These are phyloP conservation scores for Hydrochoerus hydrochaeris DNA, from an alignment of 2,113 vertebrate genomes.

Conservation along the genomic window DNA sequence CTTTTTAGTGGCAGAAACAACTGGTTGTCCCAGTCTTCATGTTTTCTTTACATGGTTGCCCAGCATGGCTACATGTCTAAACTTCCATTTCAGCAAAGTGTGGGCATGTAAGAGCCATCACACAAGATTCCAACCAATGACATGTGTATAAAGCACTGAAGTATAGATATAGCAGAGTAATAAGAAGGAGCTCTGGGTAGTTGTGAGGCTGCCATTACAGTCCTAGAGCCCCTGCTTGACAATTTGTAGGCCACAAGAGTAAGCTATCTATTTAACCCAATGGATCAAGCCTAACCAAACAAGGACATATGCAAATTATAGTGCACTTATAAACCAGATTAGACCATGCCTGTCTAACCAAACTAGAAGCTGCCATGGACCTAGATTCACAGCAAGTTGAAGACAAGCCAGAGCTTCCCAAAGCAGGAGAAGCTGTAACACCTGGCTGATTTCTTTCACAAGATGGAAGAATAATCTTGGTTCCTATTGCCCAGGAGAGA, in stretches of 20 bases:
- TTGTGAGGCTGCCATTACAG: background rate
- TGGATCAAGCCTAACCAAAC: background rate
- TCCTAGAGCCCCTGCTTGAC: background rate
- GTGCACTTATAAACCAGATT: background rate
- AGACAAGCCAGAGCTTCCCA: background rate
- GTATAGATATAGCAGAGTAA: background rate
- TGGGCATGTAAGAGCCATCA: background rate
- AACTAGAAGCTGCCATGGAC: background rate
- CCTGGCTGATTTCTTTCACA: conserved; percentile 5
- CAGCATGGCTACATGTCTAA: background rate
- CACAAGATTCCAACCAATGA: background rate
- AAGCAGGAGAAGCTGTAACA: background rate
- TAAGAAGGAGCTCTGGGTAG: background rate
- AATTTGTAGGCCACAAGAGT: background rate
- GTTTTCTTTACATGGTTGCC: background rate
- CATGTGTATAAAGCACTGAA: background rate
- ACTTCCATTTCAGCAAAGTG: background rate
- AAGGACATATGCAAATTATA: background rate
- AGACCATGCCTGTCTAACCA: background rate
- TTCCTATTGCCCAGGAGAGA: background rate
- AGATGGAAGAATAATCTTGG: conserved; percentile 27
- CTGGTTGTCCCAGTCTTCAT: background rate
- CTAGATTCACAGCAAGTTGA: background rate
- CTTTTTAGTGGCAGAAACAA: background rate
- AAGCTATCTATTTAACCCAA: background rate